Conservation (phyloP, 2,113 vertebrate genomes). For the Enhydra lutris region DNA sequence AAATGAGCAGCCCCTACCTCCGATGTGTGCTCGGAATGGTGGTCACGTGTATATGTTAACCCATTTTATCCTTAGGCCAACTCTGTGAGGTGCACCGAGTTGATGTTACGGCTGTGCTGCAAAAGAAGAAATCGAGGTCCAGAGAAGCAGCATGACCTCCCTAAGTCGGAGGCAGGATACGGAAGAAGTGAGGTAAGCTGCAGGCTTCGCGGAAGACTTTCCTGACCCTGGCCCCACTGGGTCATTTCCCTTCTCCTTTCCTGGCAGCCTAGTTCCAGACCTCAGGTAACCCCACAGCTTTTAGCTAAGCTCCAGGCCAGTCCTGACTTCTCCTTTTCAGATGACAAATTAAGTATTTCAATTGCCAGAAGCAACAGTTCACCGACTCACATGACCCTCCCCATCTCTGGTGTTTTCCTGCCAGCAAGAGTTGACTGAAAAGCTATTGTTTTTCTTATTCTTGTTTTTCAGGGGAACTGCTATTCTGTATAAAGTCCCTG, state of each 20-base stretch:
- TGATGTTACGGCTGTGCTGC: neutral
- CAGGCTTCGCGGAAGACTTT: neutral
- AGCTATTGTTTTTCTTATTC: neutral
- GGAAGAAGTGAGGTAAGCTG: neutral
- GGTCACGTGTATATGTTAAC: neutral
- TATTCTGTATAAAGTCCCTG: neutral
- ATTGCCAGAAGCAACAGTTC: neutral
- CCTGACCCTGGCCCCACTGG: neutral
- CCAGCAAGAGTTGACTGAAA: neutral
- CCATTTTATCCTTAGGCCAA: neutral
- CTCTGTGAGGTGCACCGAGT: neutral
- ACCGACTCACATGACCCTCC: neutral
- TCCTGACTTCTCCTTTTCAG: neutral
- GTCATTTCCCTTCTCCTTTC: neutral
- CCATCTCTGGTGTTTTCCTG: neutral
- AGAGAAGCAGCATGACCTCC: neutral
- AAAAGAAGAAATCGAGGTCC: neutral
- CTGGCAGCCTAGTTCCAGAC: neutral
- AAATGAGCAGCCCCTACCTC: neutral
- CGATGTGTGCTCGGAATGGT: neutral
- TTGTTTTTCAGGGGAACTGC: neutral
- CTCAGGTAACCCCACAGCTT: neutral
- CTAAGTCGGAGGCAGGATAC: neutral
- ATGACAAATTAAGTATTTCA: constrained; percentile 15
- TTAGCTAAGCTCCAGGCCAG: neutral